Evolutionary conservation across 2,797 vertebrate genomes (phyloP).

Genomic region (Stomatorhinus walkeri): DNA sequence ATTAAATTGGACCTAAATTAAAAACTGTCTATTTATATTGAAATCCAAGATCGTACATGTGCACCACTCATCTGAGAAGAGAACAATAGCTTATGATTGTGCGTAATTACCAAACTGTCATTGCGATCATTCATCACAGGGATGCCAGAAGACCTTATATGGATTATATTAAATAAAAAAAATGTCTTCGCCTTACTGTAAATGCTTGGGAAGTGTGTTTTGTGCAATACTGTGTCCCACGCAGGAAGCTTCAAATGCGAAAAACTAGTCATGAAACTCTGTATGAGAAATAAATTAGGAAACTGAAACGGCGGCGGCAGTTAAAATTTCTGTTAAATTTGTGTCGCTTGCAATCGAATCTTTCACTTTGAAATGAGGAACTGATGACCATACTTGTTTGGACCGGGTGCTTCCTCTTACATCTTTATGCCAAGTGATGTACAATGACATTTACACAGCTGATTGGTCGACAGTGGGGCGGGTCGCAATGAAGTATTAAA

Average conservation of each 20-base stretch:
- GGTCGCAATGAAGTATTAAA: not conserved
- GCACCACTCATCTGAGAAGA: not conserved
- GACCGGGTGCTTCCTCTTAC: not conserved
- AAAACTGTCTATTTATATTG: not conserved
- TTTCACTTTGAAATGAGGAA: not conserved
- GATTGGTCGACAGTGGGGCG: not conserved
- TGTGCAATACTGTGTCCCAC: not conserved
- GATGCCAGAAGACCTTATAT: not conserved
- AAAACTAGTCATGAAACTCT: not conserved
- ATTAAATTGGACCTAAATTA: not conserved
- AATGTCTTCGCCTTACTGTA: not conserved
- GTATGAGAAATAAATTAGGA: not conserved
- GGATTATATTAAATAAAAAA: not conserved
- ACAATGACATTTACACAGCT: not conserved
- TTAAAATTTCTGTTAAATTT: not conserved
- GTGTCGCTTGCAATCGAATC: not conserved
- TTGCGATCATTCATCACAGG: not conserved
- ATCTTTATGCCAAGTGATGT: not conserved
- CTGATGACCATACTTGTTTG: not conserved
- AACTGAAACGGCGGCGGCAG: not conserved
- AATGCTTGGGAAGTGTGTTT: not conserved
- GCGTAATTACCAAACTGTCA: not conserved
- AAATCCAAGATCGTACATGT: not conserved
- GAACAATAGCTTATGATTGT: not conserved
- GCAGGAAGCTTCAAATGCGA: not conserved